Evolutionary conservation across 2,797 vertebrate species (phyloP), one percentile per base, ranked within the genome.

Genomic region (Aplochiton taeniatus): DNA sequence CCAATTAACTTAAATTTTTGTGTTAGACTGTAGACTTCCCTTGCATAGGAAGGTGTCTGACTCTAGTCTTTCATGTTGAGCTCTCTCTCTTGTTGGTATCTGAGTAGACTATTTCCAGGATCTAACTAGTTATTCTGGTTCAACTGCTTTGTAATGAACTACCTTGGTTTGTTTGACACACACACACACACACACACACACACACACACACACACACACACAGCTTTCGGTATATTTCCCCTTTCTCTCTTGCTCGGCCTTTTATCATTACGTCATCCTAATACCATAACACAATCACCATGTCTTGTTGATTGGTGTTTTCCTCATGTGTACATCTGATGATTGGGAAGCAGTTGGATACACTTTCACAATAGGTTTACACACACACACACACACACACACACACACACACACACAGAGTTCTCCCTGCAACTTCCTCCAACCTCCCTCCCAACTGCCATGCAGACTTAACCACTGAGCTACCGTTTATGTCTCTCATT

Each of bases 61-160:
- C 74, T 84, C 81, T 76, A 74, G 61, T 75, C 63, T 72, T 65
- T 58, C 42, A 14, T 31, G 62, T 20, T 73, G 56, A 66, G n/a
- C 46, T 68, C 66, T 65, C 18, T 51, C 44, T 63, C n/a, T 43
- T 56, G n/a, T 47, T 68, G 73, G 84, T 85, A 86, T 85, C 84
- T n/a, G n/a, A n/a, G 31, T 2, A 31, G 31, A 31, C 31, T n/a
- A 57, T 75, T 88, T 90, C 89, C 87, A 81, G 80, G 76, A 46
- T 45, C 76, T 74, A 71, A 84, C 91, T 80, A 49, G 92, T 90
- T 86, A 74, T 82, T 87, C 92, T 76, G 78, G 92, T 92, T 91
- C 48, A 79, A 8, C 83, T 46, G 65, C 83, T 83, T 69, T 85
- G 64, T 70, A 61, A 68, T 66, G 9, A 58, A 9, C 56, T 50